Base-by-base conservation (phyloP, 2,888 invertebrate genomes). In the Trichogramma evanescens region DNA sequence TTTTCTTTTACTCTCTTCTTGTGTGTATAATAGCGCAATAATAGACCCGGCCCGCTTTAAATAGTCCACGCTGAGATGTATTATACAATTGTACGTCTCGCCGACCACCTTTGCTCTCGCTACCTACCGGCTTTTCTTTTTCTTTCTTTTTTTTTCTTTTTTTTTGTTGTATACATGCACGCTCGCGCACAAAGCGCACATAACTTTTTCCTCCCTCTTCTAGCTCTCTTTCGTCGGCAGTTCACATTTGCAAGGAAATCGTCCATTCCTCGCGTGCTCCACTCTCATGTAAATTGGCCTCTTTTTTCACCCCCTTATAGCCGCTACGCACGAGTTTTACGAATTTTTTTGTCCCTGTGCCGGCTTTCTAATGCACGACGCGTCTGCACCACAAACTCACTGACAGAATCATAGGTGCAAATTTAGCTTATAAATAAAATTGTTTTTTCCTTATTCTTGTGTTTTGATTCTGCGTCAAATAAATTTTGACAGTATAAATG, bases 171-270 rank as follows among this genome's bases (percentile, higher is more conserved):
- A 45, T 54, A 46, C 8, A 40, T 8, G 38, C 13, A 49, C 57
- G 26, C 42, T 41, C 54, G 45, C 42, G 26, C 13, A 8, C n/a
- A 56, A 46, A 39, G 49, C 49, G 46, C 48, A 7, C 8, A 39
- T 50, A 13, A 26, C 45, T 44, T 54, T 45, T 54, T 50, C 45
- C 9, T 57, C 48, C n/a, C 42, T 41, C 10, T 44, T 44, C 8
- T 43, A 13, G 40, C 26, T 6, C 43, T 6, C 53, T 6, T 13
- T 7, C 45, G 40, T 43, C 39, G 49, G 55, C 9, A 45, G 43
- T 48, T 51, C 48, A 54, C 52, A 61, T 61, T 61, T 61, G 58
- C 61, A 61, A 61, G 58, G 58, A 46, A 57, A 58, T 61, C 54
- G 53, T n/a, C 52, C 60, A n/a, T 45, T 56, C 43, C 56, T 6